A percentile compares a stretch with the other conserved stretches of the same genome.
phyloP scores from a whole-genome alignment of 2,888 invertebrate species.

The Deilephila porcellus region DNA sequence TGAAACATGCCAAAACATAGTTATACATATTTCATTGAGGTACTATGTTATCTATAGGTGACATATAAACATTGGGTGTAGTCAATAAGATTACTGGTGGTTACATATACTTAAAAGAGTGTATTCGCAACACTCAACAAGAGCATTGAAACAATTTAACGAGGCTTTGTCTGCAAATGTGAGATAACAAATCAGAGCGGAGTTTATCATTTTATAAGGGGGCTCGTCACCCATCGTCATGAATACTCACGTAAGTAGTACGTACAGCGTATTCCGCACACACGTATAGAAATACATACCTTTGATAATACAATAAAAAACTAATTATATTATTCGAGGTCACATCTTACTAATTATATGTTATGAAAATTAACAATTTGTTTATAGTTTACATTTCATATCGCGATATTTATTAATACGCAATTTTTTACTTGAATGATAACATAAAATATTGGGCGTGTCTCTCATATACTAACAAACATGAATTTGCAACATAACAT shows the following conservation, averaged over 20 bases:
- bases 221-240: constrained; percentile 48
- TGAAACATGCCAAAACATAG: background rate
- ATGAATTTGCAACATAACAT: background rate
- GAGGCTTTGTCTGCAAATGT: constrained; percentile 24
- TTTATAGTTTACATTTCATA: background rate
- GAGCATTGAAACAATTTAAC: constrained; percentile 27
- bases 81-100: no score
- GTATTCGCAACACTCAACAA: background rate
- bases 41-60: background rate
- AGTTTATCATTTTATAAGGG: constrained; percentile 47
- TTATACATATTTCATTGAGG: no score
- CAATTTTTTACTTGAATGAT: no score
- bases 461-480: no score
- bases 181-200: constrained; percentile 45
- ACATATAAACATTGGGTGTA: background rate
- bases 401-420: no score
- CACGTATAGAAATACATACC: background rate
- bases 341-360: background rate
- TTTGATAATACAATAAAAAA: constrained; percentile 15
- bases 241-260: constrained; percentile 23
- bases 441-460: no score
- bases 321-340: background rate
- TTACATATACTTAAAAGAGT: background rate
- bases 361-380: background rate
- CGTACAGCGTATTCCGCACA: background rate